Evolutionary conservation across 1,140 invertebrate genomes (phyloP).

Genomic region (Colletes gigas): DNA sequence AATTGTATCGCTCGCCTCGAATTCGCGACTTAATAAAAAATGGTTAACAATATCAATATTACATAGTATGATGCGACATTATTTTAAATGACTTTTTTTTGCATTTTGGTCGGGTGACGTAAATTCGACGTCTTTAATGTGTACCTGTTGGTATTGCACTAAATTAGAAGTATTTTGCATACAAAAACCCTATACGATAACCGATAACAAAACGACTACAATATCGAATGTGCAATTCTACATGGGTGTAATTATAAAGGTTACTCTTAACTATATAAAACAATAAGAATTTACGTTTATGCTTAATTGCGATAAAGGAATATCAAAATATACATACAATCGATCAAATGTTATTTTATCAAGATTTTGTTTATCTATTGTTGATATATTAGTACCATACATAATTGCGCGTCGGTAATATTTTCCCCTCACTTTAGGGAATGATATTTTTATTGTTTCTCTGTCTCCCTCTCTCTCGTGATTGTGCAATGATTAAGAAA

Average conservation of each 20-base stretch:
- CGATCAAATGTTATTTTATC: slow-evolving; percentile 23
- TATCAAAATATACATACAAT: neutral
- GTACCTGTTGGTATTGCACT: neutral
- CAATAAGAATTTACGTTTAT: neutral
- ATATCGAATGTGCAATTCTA: neutral
- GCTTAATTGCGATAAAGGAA: neutral
- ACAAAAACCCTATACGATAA: neutral
- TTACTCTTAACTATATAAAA: slow-evolving; percentile 13
- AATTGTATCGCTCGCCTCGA: neutral
- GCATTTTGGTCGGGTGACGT: neutral
- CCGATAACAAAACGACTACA: no score
- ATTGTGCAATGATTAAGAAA: neutral
- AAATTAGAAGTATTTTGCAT: neutral
- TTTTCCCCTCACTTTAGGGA: neutral
- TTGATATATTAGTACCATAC: neutral
- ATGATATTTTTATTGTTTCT: neutral
- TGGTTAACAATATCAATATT: no score
- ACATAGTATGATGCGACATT: neutral
- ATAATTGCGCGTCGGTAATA: neutral
- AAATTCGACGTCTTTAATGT: no score
- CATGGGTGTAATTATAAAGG: neutral
- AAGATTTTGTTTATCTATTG: slow-evolving; percentile 10
- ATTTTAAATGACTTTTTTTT: neutral
- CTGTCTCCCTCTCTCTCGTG: neutral
- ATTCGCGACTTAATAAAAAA: no score